Evolutionary conservation across 2,888 invertebrate species (phyloP).

Genomic region (Pheosia gnoma): DNA sequence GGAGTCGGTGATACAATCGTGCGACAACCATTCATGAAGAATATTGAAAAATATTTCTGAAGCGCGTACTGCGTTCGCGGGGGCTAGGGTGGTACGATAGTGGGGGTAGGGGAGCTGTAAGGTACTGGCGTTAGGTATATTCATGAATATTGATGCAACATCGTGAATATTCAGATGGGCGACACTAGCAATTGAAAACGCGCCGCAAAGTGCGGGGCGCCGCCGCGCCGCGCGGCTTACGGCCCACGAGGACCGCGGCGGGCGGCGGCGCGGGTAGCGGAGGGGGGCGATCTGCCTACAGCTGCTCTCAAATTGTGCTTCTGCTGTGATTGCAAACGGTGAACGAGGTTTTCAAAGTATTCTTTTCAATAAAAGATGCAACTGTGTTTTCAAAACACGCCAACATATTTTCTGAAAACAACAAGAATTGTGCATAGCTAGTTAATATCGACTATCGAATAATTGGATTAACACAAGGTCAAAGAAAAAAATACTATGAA

Average conservation of each 20-base stretch:
- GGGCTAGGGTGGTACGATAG: slow-evolving; percentile 9
- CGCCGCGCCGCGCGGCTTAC: neutral
- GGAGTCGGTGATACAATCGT: slow-evolving; percentile 22
- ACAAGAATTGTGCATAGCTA: too few species aligned
- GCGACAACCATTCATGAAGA: slow-evolving; percentile 21
- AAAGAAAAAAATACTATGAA: too few species aligned
- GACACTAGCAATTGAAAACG: slow-evolving; percentile 71
- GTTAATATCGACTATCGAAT: too few species aligned
- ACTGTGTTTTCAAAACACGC: too few species aligned
- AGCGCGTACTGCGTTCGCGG: slow-evolving; percentile 9
- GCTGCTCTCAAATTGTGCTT: too few species aligned
- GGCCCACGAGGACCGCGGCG: neutral
- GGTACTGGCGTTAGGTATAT: slow-evolving; percentile 34
- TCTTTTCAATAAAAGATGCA: too few species aligned
- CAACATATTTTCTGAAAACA: too few species aligned
- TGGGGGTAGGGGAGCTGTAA: slow-evolving; percentile 17
- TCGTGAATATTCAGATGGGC: slow-evolving; percentile 70
- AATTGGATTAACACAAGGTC: too few species aligned
- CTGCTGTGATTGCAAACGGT: too few species aligned
- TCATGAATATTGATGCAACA: slow-evolving; percentile 72
- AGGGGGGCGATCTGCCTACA: too few species aligned
- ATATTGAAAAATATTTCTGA: slow-evolving; percentile 26
- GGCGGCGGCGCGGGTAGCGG: too few species aligned
- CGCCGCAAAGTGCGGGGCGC: slow-evolving; percentile 47
- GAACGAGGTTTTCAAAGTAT: too few species aligned